Percentiles rank a stretch among this genome's conserved stretches.
These are phyloP conservation scores for Phenganax marumi DNA, from an alignment of 92 coral and sea anemone species.

Conservation along the genomic window DNA sequence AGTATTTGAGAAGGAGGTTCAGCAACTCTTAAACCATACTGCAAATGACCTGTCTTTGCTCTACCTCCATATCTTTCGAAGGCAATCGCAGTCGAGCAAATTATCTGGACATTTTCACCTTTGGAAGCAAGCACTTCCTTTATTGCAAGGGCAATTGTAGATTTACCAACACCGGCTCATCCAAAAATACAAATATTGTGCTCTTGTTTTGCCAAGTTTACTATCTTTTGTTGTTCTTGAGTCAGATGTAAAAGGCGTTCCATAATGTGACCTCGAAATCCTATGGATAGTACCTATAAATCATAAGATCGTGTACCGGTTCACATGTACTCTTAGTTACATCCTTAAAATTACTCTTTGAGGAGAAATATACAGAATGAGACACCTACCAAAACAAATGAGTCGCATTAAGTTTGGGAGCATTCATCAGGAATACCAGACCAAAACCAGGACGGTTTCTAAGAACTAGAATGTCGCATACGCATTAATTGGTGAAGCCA, in stretches of 20 bases:
- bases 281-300: constrained; percentile 3
- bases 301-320: too few relatives aligned
- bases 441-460: constrained; percentile 8
- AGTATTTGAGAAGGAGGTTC: background rate
- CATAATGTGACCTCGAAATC: background rate
- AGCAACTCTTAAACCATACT: background rate
- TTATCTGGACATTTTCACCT: background rate
- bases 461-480: background rate
- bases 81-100: background rate
- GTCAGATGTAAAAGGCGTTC: constrained; percentile 23
- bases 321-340: too few relatives aligned
- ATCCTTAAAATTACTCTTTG: too few relatives aligned
- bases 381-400: constrained; percentile 2
- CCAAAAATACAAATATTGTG: constrained; percentile 26
- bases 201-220: constrained; percentile 19
- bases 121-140: background rate
- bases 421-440: constrained; percentile 1
- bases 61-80: background rate
- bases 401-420: background rate
- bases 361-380: background rate
- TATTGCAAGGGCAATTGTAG: constrained; percentile 4
- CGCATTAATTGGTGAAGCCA: too few relatives aligned
- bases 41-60: background rate
- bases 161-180: constrained; percentile 19
- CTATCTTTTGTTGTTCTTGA: constrained; percentile 6